phyloP scores from a whole-genome alignment of 1,140 invertebrate species.

The Drosophila parvula region DNA sequence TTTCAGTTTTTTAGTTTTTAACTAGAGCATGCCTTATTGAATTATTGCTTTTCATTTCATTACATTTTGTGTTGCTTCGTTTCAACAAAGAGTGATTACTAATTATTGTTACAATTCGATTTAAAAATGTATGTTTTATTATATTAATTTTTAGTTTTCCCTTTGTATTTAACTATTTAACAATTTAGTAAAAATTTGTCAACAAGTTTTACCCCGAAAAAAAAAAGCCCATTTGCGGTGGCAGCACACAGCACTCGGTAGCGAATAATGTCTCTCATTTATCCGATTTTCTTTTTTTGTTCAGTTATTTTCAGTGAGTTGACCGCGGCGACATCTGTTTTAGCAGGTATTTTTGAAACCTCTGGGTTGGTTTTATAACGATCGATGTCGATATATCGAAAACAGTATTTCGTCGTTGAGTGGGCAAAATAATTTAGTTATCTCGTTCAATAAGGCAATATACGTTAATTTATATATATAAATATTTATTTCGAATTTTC shows the following conservation, averaged over 20 bases:
- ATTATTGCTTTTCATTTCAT: slow-evolving; percentile 79
- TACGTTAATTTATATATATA: slow-evolving; percentile 54
- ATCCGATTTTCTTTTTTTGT: neutral
- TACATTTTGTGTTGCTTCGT: slow-evolving; percentile 43
- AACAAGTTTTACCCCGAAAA: slow-evolving; percentile 59
- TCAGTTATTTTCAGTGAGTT: neutral
- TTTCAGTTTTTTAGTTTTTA: slow-evolving; percentile 61
- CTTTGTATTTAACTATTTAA: slow-evolving; percentile 73
- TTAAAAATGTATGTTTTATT: slow-evolving; percentile 58
- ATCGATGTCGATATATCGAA: slow-evolving; percentile 25
- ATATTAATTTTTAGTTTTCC: neutral
- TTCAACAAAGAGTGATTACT: slow-evolving; percentile 55
- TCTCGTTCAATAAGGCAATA: slow-evolving; percentile 61
- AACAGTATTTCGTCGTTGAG: neutral
- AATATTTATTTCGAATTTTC: slow-evolving; percentile 59
- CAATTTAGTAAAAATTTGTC: slow-evolving; percentile 77
- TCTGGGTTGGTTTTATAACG: slow-evolving; percentile 67
- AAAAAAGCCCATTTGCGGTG: slow-evolving; percentile 37
- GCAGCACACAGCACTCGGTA: slow-evolving; percentile 1
- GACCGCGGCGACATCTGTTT: slow-evolving; percentile 49
- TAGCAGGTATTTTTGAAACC: slow-evolving; percentile 83
- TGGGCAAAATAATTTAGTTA: slow-evolving; percentile 59
- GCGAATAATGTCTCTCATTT: too few relatives aligned
- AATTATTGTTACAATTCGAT: slow-evolving; percentile 82
- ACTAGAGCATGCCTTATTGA: slow-evolving; percentile 73